Conservation (phyloP, 53 echinoderm and acorn worm genomes). For the Echinometra lucunter region DNA sequence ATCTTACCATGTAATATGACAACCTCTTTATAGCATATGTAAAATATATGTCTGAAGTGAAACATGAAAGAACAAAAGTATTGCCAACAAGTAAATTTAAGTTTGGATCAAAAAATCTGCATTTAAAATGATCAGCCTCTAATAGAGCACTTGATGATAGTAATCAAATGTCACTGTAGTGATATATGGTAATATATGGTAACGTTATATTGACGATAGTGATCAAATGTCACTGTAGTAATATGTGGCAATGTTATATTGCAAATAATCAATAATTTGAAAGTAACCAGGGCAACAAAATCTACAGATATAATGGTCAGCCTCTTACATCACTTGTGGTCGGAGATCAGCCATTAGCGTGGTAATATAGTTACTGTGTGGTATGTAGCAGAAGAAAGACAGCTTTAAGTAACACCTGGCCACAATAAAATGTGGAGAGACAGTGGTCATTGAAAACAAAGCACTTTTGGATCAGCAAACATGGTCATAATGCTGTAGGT, state of each 20-base stretch:
- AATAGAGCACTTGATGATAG: no score
- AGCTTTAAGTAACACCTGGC: no score
- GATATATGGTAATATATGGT: no score
- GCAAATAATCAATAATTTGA: not conserved
- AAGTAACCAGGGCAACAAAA: not conserved
- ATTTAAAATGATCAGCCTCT: not conserved
- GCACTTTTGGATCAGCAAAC: not conserved
- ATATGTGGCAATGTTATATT: no score
- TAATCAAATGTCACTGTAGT: no score
- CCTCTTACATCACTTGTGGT: not conserved
- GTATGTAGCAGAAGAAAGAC: no score
- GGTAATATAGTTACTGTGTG: no score
- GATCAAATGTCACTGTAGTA: no score
- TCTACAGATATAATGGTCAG: not conserved
- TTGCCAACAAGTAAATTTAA: not conserved
- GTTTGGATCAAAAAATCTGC: no score
- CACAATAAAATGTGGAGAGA: no score
- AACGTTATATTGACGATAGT: no score
- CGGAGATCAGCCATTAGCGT: not conserved
- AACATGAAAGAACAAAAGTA: not conserved
- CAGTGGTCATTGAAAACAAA: not conserved
- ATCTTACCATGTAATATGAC: not conserved
- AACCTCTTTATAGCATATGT: not conserved
- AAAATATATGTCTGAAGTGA: not conserved
- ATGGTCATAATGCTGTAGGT: no score